Evolutionary conservation across 2,888 invertebrate genomes (phyloP).

Genomic region (Drosophila anomalata): DNA sequence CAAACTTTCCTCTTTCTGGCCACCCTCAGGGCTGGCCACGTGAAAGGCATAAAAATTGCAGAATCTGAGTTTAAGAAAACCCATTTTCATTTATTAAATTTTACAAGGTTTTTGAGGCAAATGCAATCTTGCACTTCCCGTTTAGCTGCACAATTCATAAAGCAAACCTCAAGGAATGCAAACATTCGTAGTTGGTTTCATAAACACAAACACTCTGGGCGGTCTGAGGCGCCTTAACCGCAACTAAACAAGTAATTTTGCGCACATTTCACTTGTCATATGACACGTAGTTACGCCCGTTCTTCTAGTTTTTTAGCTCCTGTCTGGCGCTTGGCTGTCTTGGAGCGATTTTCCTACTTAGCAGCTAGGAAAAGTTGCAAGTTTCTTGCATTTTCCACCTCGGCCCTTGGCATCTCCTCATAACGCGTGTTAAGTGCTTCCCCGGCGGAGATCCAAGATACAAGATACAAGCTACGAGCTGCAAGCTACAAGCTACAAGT

Average conservation of each 20-base stretch:
- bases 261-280: conserved; percentile 78
- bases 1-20: conserved; percentile 49
- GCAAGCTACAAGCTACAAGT: conserved; percentile 43
- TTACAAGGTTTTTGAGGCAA: conserved; percentile 34
- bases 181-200: conserved; percentile 39
- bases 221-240: conserved; percentile 58
- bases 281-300: conserved; percentile 62
- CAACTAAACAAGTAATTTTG: conserved; percentile 78
- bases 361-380: conserved; percentile 66
- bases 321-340: conserved; percentile 48
- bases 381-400: conserved; percentile 50
- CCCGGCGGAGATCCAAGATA: conserved; percentile 48
- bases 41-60: conserved; percentile 30
- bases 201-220: conserved; percentile 2
- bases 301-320: neutral
- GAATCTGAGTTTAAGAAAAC: conserved; percentile 37
- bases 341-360: conserved; percentile 75
- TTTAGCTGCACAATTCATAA: conserved; percentile 49
- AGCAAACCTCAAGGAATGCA: conserved; percentile 58
- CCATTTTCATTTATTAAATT: conserved; percentile 34
- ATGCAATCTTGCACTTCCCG: conserved; percentile 54
- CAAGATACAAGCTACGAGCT: conserved; percentile 26
- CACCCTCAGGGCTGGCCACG: conserved; percentile 20
- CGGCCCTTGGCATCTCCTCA: conserved; percentile 30
- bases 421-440: conserved; percentile 66